Conservation (phyloP, 2,888 invertebrate species). For the Clistopyga incitator region DNA sequence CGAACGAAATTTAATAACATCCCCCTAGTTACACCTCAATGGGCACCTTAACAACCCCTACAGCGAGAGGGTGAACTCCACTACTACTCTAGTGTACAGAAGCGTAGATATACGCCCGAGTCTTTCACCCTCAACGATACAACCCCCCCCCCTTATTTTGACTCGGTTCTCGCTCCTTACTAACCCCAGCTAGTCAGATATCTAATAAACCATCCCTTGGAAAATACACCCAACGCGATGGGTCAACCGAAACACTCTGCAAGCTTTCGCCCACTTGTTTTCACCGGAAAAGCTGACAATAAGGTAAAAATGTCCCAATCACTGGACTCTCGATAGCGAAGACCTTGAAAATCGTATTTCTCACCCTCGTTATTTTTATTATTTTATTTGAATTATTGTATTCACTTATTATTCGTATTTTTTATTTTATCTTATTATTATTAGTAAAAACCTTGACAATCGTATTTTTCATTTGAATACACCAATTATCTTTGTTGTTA, state of each 20-base stretch:
- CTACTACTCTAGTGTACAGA: slow-evolving; percentile 67
- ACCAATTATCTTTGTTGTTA: too few species aligned
- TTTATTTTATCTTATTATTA: too few species aligned
- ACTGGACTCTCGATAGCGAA: too few species aligned
- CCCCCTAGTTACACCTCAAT: slow-evolving; percentile 85
- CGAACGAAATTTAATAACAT: slow-evolving; percentile 84
- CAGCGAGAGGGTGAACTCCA: slow-evolving; percentile 59
- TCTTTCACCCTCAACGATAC: slow-evolving; percentile 65
- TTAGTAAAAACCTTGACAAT: too few species aligned
- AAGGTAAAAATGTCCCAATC: too few species aligned
- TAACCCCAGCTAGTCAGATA: slow-evolving; percentile 75
- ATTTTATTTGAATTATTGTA: too few species aligned
- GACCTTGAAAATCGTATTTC: too few species aligned
- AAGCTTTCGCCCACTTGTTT: slow-evolving; percentile 52
- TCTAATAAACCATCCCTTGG: slow-evolving; percentile 82
- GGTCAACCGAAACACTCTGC: slow-evolving; percentile 66
- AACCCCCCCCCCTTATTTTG: slow-evolving; percentile 68
- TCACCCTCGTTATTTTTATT: too few species aligned
- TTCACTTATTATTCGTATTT: too few species aligned
- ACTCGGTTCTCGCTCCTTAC: slow-evolving; percentile 68
- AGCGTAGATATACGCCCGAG: slow-evolving; percentile 29
- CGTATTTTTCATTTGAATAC: too few species aligned
- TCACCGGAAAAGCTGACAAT: slow-evolving; percentile 17
- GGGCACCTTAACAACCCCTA: slow-evolving; percentile 84
- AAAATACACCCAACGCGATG: slow-evolving; percentile 72